Evolutionary conservation across 2,888 invertebrate species (phyloP).

Genomic region (Drosophila aldrichi): DNA sequence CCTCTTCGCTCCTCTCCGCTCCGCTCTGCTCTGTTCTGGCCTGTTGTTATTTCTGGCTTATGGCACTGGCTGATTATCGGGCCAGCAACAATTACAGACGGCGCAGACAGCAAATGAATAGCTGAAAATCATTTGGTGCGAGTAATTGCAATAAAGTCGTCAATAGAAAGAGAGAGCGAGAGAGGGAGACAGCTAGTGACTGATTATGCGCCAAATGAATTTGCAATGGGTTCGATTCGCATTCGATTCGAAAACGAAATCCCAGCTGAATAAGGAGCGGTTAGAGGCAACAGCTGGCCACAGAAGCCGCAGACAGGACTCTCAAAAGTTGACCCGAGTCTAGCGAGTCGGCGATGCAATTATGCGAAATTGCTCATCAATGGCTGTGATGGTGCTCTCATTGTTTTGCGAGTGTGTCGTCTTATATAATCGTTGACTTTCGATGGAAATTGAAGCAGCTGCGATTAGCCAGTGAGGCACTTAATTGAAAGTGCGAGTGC

Average conservation of each 20-base stretch:
- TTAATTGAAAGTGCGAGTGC: conserved; percentile 40
- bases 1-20: too few relatives aligned
- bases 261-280: conserved; percentile 18
- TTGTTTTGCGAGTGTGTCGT: conserved; percentile 18
- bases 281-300: conserved; percentile 27
- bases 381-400: conserved; percentile 36
- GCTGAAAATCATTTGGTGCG: conserved; percentile 63
- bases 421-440: conserved; percentile 15
- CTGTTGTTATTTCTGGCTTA: conserved; percentile 37
- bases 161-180: conserved; percentile 52
- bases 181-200: conserved; percentile 14
- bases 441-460: conserved; percentile 11
- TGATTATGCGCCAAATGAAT: conserved; percentile 56
- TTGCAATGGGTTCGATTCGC: conserved; percentile 24
- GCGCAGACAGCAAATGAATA: conserved; percentile 51
- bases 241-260: conserved; percentile 19
- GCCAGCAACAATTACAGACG: conserved; percentile 38
- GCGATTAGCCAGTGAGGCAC: conserved; percentile 20
- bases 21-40: conserved; percentile 2
- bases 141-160: conserved; percentile 72
- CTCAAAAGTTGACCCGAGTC: conserved; percentile 39
- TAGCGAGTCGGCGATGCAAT: conserved; percentile 25
- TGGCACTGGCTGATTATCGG: conserved; percentile 42
- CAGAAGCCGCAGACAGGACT: conserved; percentile 52
- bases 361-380: conserved; percentile 43